These are phyloP conservation scores for Pampus argenteus DNA, from an alignment of 2,797 vertebrate species.

Conservation along the genomic window DNA sequence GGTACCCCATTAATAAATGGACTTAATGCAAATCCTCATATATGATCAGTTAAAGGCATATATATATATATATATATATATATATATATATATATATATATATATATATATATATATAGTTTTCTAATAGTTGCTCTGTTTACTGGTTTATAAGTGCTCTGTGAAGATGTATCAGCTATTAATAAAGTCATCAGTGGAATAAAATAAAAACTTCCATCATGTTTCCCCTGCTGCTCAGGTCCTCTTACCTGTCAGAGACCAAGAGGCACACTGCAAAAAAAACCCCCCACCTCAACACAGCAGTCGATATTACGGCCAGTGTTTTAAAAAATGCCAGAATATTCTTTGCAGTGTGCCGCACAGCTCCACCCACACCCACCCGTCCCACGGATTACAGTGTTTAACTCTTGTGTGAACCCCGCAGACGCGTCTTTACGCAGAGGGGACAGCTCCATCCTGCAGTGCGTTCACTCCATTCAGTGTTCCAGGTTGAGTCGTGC, in stretches of 20 bases:
- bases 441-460: neutral
- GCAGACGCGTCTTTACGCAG: slow-evolving; percentile 7
- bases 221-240: neutral
- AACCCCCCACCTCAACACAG: accelerated
- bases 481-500: neutral
- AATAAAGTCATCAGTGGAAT: too few relatives aligned
- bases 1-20: too few relatives aligned
- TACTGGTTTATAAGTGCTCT: too few relatives aligned
- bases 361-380: slow-evolving; percentile 70
- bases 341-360: slow-evolving; percentile 40
- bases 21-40: neutral
- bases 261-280: slow-evolving; percentile 40
- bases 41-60: neutral
- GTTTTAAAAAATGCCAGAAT: neutral
- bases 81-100: too few relatives aligned
- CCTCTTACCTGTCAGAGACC: neutral
- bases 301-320: accelerated
- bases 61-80: too few relatives aligned
- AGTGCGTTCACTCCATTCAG: neutral
- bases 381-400: slow-evolving; percentile 58
- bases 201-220: too few relatives aligned
- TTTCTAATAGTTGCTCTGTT: too few relatives aligned
- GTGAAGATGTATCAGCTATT: too few relatives aligned
- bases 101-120: too few relatives aligned
- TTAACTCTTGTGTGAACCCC: slow-evolving; percentile 25